Conservation (phyloP, 2,888 invertebrate genomes). For the Drosophila anomalata region DNA sequence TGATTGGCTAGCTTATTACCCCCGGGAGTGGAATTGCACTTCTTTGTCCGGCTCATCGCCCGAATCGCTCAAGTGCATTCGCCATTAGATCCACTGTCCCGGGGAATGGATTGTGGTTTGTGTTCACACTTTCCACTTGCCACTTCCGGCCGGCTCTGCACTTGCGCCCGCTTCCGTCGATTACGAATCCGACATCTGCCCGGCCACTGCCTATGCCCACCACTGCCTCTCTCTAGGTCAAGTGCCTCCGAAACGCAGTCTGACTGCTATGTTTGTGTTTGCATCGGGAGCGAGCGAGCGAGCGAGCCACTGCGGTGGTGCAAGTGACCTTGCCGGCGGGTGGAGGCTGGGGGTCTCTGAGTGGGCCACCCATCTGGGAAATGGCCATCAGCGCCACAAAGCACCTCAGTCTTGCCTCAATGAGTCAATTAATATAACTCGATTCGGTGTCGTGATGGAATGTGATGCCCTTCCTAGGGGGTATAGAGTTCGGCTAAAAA, state of each 20-base stretch:
- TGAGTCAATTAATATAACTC: slow-evolving; percentile 41
- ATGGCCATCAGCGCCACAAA: slow-evolving; percentile 12
- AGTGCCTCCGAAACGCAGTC: neutral
- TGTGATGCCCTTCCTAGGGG: slow-evolving; percentile 2
- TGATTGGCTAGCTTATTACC: slow-evolving; percentile 5
- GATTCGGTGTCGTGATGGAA: slow-evolving; percentile 18
- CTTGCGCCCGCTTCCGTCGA: slow-evolving; percentile 10
- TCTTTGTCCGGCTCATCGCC: slow-evolving; percentile 15
- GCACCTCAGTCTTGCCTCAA: slow-evolving; percentile 9
- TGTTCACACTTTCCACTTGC: slow-evolving; percentile 8
- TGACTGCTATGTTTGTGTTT: neutral
- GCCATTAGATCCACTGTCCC: slow-evolving; percentile 2
- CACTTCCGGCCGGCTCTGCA: slow-evolving; percentile 28
- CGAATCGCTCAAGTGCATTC: slow-evolving; percentile 18
- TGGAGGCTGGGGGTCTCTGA: neutral
- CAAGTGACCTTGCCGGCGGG: slow-evolving; percentile 21
- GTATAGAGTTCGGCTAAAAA: neutral
- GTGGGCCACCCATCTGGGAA: slow-evolving; percentile 13
- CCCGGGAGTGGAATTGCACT: neutral
- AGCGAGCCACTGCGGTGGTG: slow-evolving; percentile 16
- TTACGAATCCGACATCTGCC: slow-evolving; percentile 1
- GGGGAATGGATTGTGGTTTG: slow-evolving; percentile 3
- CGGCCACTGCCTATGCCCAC: neutral
- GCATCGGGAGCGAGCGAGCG: neutral
- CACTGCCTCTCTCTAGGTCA: neutral